Conservation (phyloP, 2,888 invertebrate species). For the Nomada hirtipes region DNA sequence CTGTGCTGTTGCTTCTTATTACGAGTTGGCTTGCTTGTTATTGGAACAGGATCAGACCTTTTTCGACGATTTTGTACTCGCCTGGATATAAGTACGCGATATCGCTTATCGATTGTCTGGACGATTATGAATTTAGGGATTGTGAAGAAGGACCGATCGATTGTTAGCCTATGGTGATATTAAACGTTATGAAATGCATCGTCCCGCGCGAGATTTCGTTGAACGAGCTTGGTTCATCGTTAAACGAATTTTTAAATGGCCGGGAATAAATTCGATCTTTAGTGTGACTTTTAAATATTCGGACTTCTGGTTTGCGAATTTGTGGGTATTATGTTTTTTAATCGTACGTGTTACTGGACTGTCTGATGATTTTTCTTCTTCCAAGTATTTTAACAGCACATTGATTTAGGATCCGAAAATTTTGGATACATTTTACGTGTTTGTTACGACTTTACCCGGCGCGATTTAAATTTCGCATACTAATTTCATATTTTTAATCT, state of each 20-base stretch:
- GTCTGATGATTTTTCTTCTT: background rate
- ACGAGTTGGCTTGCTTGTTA: background rate
- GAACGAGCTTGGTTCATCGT: too few relatives aligned
- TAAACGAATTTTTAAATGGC: too few relatives aligned
- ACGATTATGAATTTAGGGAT: too few relatives aligned
- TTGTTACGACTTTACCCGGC: background rate
- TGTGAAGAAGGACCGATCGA: too few relatives aligned
- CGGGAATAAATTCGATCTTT: too few relatives aligned
- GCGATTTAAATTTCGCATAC: background rate
- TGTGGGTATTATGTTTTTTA: background rate
- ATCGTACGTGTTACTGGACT: background rate
- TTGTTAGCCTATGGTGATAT: too few relatives aligned
- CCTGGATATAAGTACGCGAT: too few relatives aligned
- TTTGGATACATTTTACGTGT: background rate
- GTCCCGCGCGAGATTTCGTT: too few relatives aligned
- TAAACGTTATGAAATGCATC: too few relatives aligned
- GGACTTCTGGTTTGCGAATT: background rate
- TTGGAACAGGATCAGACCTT: background rate
- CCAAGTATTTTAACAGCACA: background rate
- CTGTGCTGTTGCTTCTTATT: background rate
- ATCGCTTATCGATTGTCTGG: background rate
- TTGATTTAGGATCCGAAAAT: background rate
- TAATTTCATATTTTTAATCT: background rate
- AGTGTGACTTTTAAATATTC: too few relatives aligned
- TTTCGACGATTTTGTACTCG: background rate